Conservation (phyloP, 30 jellyfish, hydroid and myxozoan genomes). For the Rhopilema esculentum region DNA sequence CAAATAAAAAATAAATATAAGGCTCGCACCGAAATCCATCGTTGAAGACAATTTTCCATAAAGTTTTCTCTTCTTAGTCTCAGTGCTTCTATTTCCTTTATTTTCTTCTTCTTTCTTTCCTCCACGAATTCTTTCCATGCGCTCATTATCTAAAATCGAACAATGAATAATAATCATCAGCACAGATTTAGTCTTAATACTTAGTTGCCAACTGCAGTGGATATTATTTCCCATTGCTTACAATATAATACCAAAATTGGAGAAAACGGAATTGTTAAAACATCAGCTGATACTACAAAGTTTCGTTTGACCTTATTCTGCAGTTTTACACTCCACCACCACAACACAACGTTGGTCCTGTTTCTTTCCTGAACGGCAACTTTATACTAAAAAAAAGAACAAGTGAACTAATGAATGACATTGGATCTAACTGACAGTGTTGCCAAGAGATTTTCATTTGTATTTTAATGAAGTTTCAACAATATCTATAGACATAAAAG, state of each 20-base stretch:
- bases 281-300: too few relatives aligned
- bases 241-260: too few relatives aligned
- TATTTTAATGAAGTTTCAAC: too few relatives aligned
- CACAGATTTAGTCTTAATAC: too few relatives aligned
- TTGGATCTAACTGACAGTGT: not conserved
- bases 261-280: too few relatives aligned
- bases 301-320: conserved; percentile 35
- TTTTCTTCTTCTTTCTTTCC: conserved; percentile 5
- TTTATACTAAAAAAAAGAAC: conserved; percentile 3
- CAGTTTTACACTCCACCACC: conserved; percentile 73
- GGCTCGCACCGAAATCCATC: conserved; percentile 50
- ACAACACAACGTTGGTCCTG: conserved; percentile 51
- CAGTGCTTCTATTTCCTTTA: conserved; percentile 20
- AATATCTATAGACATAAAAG: not conserved
- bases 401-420: not conserved
- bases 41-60: conserved; percentile 46
- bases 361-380: conserved; percentile 42
- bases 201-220: too few relatives aligned
- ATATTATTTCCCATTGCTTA: too few relatives aligned
- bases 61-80: conserved; percentile 47
- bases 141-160: conserved; percentile 5
- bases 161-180: too few relatives aligned
- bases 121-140: conserved; percentile 62
- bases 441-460: too few relatives aligned
- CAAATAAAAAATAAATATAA: too few relatives aligned